Evolutionary conservation across 2,113 vertebrate genomes (phyloP), one percentile per base, ranked within the genome.

Genomic region (Cynoglossus semilaevis): DNA sequence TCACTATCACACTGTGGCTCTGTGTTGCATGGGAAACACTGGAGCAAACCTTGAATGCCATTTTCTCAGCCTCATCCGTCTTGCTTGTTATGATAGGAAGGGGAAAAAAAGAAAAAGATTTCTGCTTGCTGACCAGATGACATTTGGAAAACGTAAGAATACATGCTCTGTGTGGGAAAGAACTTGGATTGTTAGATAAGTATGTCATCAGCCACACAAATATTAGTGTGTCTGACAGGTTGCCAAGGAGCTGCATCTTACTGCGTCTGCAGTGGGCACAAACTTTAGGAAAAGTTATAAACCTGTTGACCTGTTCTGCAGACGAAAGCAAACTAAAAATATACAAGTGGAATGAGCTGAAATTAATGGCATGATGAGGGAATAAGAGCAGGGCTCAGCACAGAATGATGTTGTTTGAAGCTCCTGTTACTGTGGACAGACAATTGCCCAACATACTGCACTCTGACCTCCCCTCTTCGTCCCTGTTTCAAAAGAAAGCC

Each of bases 101-200:
- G 49, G n/a, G 6, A 29, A n/a, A 73, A 60, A 81, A 79, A 68
- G 79, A 78, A 70, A 80, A 71, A 75, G 42, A 79, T 70, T 72
- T 80, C 77, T 70, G 67, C 70, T 78, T 37, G 49, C 51, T 73
- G 75, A 78, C 77, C 72, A 71, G 85, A 77, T 72, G 71, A 85
- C 77, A 67, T 75, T 84, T 76, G 72, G 81, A 84, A 83, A 87
- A 87, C 81, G 72, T 66, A 76, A 63, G 70, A 84, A 87, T 75
- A 81, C 77, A 65, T 15, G 58, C 53, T 79, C 83, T 85, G 81
- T 89, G 86, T 90, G 89, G 90, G 88, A 90, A 89, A 88, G 75
- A 82, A 75, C 81, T 67, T 36, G 52, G 54, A 48, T 75, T 85
- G 71, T 85, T 77, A 82, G 78, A 80, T 53, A 90, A 84, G 45